Base-by-base conservation (phyloP, 2,797 vertebrate species). In the Mus minutoides region DNA sequence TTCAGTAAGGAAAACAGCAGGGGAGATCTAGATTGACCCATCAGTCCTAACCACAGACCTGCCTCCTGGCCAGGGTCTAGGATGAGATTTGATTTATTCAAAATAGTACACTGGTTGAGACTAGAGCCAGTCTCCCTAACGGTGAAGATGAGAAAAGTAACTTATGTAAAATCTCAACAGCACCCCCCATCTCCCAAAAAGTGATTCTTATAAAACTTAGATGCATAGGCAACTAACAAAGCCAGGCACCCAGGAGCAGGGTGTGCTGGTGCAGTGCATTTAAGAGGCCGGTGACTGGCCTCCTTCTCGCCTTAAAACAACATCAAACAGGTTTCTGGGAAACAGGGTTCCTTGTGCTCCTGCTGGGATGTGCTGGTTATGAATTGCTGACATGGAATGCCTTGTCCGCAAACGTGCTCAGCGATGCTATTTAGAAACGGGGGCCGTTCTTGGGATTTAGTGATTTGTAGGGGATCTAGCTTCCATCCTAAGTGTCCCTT, bases 131-230 rank as follows among this genome's bases (percentile, higher is more conserved):
- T 64, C n/a, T 91, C n/a, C 54, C 26, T 73, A 58, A 1, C 29
- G n/a, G 8, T 31, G n/a, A 40, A 16, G 26, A 46, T 4, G 54
- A 60, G 29, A 89, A n/a, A 40, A 89, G 54, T 43, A 60, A 77
- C 29, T 24, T 46, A 73, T 2, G 6, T 26, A 40, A 3, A 26
- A 40, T 75, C 86, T 58, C n/a, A 88, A 9, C 7, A 49, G 46
- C 46, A 49, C 85, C 77, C 67, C 31, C 40, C 13, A 43, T 85
- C 90, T 67, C 49, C 69, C 78, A 24, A 88, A 90, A 40, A 75
- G 43, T 16, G 6, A 71, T 71, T 94, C 82, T 94, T 75, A 89
- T 78, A 92, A 96, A 95, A 73, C 24, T 80, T 88, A 46, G n/a
- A 56, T 77, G 21, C 7, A 5, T 2, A n/a, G 49, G 21, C 2